Evolutionary conservation across 2,113 vertebrate genomes (phyloP).

Genomic region (Bothrops jararaca): DNA sequence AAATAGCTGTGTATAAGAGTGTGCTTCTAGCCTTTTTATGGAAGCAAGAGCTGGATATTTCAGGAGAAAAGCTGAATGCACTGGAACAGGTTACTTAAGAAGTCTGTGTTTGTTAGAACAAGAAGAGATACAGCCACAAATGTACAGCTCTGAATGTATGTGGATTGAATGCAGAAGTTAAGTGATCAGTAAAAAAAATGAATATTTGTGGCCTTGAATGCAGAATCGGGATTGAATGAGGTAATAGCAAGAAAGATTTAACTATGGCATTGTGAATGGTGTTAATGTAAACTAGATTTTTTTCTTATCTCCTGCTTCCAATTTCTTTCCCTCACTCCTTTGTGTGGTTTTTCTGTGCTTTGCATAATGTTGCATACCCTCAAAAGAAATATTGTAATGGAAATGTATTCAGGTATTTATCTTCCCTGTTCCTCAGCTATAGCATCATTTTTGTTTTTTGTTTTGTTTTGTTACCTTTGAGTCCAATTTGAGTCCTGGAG

Average conservation of each 20-base stretch:
- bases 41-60: not conserved
- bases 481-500: not conserved
- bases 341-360: not conserved
- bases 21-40: not conserved
- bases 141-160: not conserved
- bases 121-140: not conserved
- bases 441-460: not conserved
- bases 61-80: not conserved
- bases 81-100: not conserved
- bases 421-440: not conserved
- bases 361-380: not conserved
- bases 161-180: not conserved
- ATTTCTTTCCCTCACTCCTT: not conserved
- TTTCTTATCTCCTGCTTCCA: not conserved
- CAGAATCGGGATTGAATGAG: not conserved
- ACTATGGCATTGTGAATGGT: not conserved
- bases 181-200: not conserved
- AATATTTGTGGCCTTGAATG: not conserved
- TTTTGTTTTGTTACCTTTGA: not conserved
- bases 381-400: not conserved
- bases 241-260: not conserved
- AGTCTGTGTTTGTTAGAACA: not conserved
- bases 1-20: not conserved
- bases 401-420: not conserved
- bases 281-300: not conserved